These are phyloP conservation scores for Eumacrocentrus americanus DNA, from an alignment of 2,888 invertebrate species.

Conservation along the genomic window DNA sequence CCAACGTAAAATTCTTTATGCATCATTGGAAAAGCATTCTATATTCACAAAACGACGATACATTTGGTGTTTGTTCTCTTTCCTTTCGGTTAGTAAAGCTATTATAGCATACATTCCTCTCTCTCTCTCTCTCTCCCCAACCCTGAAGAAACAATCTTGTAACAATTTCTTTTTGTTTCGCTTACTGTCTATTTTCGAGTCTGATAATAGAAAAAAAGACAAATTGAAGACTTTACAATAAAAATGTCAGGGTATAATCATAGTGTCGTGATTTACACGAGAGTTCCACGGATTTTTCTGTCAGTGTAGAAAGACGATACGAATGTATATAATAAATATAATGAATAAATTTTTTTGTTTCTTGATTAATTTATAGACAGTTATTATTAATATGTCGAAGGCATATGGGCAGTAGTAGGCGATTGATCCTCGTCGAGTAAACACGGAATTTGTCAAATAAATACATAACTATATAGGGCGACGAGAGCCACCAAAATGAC, in stretches of 20 bases:
- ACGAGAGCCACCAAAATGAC: conserved; percentile 40
- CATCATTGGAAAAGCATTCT: conserved; percentile 47
- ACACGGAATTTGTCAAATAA: conserved; percentile 16
- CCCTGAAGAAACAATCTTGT: conserved; percentile 30
- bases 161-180: no score
- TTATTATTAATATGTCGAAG: no score
- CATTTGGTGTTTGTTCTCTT: conserved; percentile 38
- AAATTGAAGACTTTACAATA: neutral
- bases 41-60: conserved; percentile 46
- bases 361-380: no score
- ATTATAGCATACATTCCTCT: conserved; percentile 45
- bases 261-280: no score
- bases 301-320: no score
- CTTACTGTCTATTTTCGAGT: conserved; percentile 54
- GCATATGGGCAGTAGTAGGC: neutral
- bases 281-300: no score
- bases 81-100: conserved; percentile 48
- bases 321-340: no score
- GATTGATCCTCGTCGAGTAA: neutral
- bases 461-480: conserved; percentile 28
- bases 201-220: conserved; percentile 22
- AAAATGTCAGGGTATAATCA: neutral
- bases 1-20: conserved; percentile 34
- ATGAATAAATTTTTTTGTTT: no score
- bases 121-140: no score